These are phyloP conservation scores for Sphinx pinastri DNA, from an alignment of 2,888 invertebrate species.

Conservation along the genomic window DNA sequence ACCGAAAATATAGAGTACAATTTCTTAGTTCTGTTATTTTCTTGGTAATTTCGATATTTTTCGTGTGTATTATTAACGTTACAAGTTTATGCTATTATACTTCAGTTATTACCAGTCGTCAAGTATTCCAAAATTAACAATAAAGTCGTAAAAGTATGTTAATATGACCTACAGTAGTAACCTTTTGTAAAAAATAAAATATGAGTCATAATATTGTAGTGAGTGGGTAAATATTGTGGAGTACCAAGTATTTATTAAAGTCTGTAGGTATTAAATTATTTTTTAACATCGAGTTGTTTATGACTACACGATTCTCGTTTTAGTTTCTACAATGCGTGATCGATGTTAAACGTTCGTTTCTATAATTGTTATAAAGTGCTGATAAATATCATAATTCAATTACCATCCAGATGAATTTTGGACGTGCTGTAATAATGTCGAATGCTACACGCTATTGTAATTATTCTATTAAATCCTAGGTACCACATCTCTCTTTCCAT, in stretches of 20 bases:
- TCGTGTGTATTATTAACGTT: neutral
- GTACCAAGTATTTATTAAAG: too few species aligned
- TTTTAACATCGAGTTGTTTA: slow-evolving; percentile 1
- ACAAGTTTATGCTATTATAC: neutral
- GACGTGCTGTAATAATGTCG: too few species aligned
- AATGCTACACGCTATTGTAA: too few species aligned
- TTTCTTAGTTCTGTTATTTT: slow-evolving; percentile 8
- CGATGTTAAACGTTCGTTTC: neutral
- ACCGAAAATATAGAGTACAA: neutral
- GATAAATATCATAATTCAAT: too few species aligned
- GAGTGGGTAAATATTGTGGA: too few species aligned
- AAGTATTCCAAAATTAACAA: neutral
- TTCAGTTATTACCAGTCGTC: neutral
- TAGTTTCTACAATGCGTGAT: neutral
- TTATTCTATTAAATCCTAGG: too few species aligned
- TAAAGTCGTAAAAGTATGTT: neutral
- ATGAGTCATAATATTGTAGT: neutral
- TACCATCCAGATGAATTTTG: too few species aligned
- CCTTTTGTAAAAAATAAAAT: slow-evolving; percentile 8
- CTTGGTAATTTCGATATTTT: neutral
- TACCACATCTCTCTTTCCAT: too few species aligned
- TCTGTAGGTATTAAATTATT: neutral
- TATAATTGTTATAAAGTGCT: neutral
- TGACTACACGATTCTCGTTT: slow-evolving; percentile 3
- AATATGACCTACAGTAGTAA: neutral